phyloP scores from a whole-genome alignment of 2,888 invertebrate genomes.

The Tetragnatha montana region DNA sequence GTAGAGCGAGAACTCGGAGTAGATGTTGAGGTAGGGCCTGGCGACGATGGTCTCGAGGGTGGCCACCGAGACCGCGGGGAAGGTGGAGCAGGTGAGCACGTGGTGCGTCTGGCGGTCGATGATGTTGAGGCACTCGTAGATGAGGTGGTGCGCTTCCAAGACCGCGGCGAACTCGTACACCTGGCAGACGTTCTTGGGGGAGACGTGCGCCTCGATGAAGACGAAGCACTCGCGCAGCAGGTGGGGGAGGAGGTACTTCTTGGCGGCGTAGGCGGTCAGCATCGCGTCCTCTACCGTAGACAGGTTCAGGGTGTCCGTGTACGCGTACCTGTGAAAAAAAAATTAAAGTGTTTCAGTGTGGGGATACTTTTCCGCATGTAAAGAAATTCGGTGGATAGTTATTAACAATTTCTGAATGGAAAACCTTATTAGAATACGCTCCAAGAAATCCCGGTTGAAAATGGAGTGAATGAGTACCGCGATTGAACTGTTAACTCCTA shows the following conservation, averaged over 20 bases:
- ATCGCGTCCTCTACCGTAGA: slow-evolving; percentile 73
- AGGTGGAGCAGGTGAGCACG: slow-evolving; percentile 71
- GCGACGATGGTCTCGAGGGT: slow-evolving; percentile 73
- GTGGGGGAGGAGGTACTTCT: slow-evolving; percentile 73
- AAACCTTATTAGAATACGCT: too few species aligned
- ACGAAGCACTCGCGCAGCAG: slow-evolving; percentile 73
- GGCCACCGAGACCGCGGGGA: slow-evolving; percentile 62
- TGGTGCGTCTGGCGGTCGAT: slow-evolving; percentile 73
- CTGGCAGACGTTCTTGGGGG: slow-evolving; percentile 73
- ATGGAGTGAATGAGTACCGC: too few species aligned
- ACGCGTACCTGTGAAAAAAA: slow-evolving; percentile 71
- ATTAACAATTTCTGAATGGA: too few species aligned
- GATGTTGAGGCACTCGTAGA: slow-evolving; percentile 73
- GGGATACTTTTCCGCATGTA: too few species aligned
- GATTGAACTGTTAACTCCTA: too few species aligned
- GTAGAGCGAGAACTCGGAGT: slow-evolving; percentile 73
- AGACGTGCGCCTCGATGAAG: slow-evolving; percentile 73
- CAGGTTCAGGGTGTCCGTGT: slow-evolving; percentile 73
- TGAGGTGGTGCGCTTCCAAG: slow-evolving; percentile 73
- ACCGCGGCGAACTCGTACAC: slow-evolving; percentile 73
- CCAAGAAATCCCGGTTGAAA: too few species aligned
- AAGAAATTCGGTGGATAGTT: not conserved
- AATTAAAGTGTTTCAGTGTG: not conserved
- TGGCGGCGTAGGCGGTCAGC: slow-evolving; percentile 73
- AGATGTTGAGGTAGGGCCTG: slow-evolving; percentile 73